phyloP scores from a whole-genome alignment of 2,797 vertebrate species.

The Pantherophis alleghaniensis region DNA sequence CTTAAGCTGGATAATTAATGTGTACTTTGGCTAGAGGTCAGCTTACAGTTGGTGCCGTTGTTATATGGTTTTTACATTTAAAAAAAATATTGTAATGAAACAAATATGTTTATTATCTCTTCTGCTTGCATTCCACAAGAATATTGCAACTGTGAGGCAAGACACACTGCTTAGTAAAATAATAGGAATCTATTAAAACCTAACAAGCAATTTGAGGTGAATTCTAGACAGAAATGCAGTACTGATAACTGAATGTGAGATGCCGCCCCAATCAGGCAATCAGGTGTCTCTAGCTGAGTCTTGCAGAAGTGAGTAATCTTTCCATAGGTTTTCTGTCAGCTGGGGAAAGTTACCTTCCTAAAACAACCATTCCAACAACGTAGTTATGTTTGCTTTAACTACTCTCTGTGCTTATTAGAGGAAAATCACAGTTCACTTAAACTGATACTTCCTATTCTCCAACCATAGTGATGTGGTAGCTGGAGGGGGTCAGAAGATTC shows the following conservation, averaged over 20 bases:
- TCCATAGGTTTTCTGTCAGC: background rate
- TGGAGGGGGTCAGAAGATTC: background rate
- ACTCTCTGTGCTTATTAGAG: background rate
- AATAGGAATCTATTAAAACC: conserved; percentile 29
- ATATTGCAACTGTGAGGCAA: conserved; percentile 55
- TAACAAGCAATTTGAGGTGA: background rate
- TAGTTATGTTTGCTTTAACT: background rate
- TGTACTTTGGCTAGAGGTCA: conserved; percentile 81
- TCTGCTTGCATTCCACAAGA: conserved; percentile 62
- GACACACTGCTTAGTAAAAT: conserved; percentile 20
- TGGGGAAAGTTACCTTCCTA: background rate
- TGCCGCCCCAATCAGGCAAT: background rate
- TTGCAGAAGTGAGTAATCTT: background rate
- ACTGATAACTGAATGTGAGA: background rate
- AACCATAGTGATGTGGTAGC: background rate
- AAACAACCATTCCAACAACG: background rate
- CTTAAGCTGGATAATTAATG: conserved; percentile 83
- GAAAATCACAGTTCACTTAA: background rate
- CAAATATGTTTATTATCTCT: conserved; percentile 72
- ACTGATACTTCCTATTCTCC: background rate
- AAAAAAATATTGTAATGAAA: conserved; percentile 72
- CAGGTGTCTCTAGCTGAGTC: background rate
- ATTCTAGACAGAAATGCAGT: background rate
- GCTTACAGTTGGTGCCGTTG: conserved; percentile 73
- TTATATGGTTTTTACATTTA: conserved; percentile 72